Conservation (phyloP, 2,888 invertebrate genomes). For the Elysia crispata region DNA sequence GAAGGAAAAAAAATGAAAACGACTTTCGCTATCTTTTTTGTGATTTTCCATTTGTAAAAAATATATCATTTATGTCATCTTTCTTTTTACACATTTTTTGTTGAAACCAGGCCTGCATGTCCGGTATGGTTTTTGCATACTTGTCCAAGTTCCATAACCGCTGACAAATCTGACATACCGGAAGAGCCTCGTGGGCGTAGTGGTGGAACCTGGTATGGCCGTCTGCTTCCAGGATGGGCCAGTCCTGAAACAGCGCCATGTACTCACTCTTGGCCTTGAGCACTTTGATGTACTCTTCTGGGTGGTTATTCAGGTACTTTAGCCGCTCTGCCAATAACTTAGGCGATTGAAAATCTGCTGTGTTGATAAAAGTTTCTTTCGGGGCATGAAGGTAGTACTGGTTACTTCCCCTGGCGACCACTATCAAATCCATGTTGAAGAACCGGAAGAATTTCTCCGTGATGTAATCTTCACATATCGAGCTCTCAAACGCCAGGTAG, state of each 20-base stretch:
- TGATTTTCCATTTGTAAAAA: too few species aligned
- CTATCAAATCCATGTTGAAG: slow-evolving; percentile 40
- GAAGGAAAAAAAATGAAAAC: too few species aligned
- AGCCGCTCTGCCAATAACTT: slow-evolving; percentile 37
- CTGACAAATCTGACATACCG: slow-evolving; percentile 50
- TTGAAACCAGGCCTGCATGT: slow-evolving; percentile 36
- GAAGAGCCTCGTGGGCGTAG: slow-evolving; percentile 46
- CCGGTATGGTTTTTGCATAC: slow-evolving; percentile 26
- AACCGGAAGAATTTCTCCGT: slow-evolving; percentile 52
- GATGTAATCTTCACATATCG: slow-evolving; percentile 48
- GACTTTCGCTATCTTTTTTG: too few species aligned
- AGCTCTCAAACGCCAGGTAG: slow-evolving; percentile 51
- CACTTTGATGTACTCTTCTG: slow-evolving; percentile 27
- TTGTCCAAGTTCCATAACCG: slow-evolving; percentile 50
- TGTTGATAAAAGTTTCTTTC: slow-evolving; percentile 32
- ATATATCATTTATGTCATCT: too few species aligned
- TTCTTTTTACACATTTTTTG: too few species aligned
- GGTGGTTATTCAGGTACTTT: slow-evolving; percentile 22
- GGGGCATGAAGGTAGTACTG: slow-evolving; percentile 40
- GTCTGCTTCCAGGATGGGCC: neutral
- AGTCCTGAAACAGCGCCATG: slow-evolving; percentile 26
- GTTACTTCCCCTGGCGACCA: slow-evolving; percentile 41
- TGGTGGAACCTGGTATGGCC: slow-evolving; percentile 16
- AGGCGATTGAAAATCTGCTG: slow-evolving; percentile 34
- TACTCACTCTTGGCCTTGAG: slow-evolving; percentile 42